A percentile compares a stretch with the other conserved stretches of the same genome.
Conservation (phyloP, 1,140 invertebrate genomes). For the Sycobia sp. region DNA sequence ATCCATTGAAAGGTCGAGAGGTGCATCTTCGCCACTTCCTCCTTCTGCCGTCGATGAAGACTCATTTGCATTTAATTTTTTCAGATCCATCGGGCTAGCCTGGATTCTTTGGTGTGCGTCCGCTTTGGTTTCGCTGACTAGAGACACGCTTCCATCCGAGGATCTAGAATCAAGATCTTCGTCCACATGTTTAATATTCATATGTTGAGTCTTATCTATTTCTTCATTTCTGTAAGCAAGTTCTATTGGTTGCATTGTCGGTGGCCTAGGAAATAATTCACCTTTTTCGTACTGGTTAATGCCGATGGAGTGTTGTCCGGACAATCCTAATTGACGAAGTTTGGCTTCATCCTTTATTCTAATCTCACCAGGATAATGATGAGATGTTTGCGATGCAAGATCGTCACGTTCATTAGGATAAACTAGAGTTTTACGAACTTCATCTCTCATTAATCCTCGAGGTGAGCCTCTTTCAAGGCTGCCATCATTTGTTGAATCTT, state of each 20-base stretch:
- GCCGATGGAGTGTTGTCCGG: not conserved
- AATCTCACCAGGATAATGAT: constrained; percentile 15
- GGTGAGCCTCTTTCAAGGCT: constrained; percentile 62
- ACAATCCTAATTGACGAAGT: not conserved
- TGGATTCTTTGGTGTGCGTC: constrained; percentile 55
- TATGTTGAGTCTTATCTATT: constrained; percentile 27
- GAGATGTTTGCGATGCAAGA: not conserved
- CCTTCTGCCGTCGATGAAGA: not conserved
- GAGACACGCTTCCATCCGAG: constrained; percentile 52
- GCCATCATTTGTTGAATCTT: constrained; percentile 78
- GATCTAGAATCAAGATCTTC: constrained; percentile 52
- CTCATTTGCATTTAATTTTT: constrained; percentile 29
- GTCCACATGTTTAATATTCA: constrained; percentile 36
- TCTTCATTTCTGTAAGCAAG: constrained; percentile 31
- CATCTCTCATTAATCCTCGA: constrained; percentile 50
- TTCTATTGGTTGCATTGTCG: constrained; percentile 31
- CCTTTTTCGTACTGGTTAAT: not conserved
- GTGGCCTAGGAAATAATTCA: constrained; percentile 25
- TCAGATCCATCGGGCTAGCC: constrained; percentile 54
- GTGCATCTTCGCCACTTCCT: constrained; percentile 61
- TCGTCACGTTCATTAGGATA: constrained; percentile 44
- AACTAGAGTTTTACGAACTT: constrained; percentile 49
- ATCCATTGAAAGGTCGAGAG: constrained; percentile 79
- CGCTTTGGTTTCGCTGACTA: constrained; percentile 57
- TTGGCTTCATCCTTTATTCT: constrained; percentile 28